phyloP scores from a whole-genome alignment of 1,140 invertebrate species.

The Armadillidium nasatum region DNA sequence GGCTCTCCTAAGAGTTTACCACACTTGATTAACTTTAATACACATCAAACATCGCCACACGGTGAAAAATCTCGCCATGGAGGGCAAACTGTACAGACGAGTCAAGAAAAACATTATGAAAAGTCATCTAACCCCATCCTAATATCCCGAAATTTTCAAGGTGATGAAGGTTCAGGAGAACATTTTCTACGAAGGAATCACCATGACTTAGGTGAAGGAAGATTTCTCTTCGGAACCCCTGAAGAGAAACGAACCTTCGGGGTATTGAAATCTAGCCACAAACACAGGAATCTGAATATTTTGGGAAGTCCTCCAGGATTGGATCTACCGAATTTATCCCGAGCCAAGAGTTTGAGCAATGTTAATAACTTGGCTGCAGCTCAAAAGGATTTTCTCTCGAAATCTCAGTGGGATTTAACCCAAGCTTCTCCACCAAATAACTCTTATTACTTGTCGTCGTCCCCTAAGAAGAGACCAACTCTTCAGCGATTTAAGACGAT shows the following conservation, averaged over 20 bases:
- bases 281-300: no score
- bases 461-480: neutral
- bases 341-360: neutral
- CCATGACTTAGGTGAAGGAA: neutral
- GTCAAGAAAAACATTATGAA: no score
- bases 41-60: no score
- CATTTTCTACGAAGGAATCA: neutral
- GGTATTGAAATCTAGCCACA: no score
- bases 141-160: neutral
- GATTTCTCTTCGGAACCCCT: neutral
- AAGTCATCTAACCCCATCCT: no score
- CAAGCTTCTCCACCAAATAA: neutral
- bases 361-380: neutral
- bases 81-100: no score
- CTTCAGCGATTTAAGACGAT: neutral
- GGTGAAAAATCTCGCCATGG: no score
- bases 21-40: no score
- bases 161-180: neutral
- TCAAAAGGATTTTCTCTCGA: neutral
- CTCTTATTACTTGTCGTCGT: neutral
- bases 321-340: neutral
- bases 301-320: no score
- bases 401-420: neutral
- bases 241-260: neutral
- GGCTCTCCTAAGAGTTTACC: no score